Base-by-base conservation (phyloP, 2,113 vertebrate genomes). In the Bufo bufo region DNA sequence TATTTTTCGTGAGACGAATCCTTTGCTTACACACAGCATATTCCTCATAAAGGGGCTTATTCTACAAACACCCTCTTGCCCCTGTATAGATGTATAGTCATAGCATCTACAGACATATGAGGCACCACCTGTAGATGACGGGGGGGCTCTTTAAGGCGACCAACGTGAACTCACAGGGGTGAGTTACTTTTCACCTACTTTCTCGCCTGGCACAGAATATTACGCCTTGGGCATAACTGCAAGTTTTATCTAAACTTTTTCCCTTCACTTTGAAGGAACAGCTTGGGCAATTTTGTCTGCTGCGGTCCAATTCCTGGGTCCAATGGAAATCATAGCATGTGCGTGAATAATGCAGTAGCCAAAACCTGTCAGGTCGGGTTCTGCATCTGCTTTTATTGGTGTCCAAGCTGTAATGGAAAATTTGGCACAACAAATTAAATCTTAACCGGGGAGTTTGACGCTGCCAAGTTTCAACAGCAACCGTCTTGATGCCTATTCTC, bases 301-400 rank as follows among this genome's bases (percentile, higher is more conserved):
- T 19, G 23, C 13, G 6, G 79, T 81, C 17, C 56, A 81, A 61
- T 45, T 33, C 54, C 54, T 16, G 54, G 52, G 52, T 80, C 77
- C 80, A 82, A 45, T 82, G 80, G 80, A 82, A 82, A 82, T 66
- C 45, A 66, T 19, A 61, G 59, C 17, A 50, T n/a, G 12, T 33
- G 56, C n/a, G 13, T 33, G 49, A 71, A 84, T 52, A 47, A 84
- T 14, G 65, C 43, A 56, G 49, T 23, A 33, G 63, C 82, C 82
- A 84, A 84, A 84, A 71, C 82, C 65, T 69, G 82, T 71, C 82
- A 71, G 82, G 82, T 84, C 56, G 65, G 82, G 82, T 69, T 72
- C 65, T 54, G 82, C 47, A 54, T 71, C 65, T 54, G 82, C 82
- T 84, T 84, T 84, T 56, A 84, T 84, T 84, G 65, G 16, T 56